Evolutionary conservation across 2,888 invertebrate genomes (phyloP), one percentile per base, ranked within the genome.

Genomic region (Caenorhabditis uteleia): DNA sequence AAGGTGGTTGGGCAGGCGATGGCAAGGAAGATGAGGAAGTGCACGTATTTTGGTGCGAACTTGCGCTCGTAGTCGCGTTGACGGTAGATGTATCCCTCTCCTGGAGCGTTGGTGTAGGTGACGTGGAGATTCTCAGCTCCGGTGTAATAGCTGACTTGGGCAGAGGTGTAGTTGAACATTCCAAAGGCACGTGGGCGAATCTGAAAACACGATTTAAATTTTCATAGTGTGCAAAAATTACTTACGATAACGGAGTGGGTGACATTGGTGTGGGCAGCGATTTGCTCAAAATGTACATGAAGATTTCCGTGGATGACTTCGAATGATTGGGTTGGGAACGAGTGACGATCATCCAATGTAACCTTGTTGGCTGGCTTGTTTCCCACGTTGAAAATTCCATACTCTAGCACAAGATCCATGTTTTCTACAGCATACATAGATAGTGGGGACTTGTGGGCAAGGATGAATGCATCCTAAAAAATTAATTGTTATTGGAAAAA

Each of bases 361-460:
- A 68, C 70, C 51, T 75, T 72, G 27, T 43, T 60, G 29, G 75
- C 80, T 39, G 79, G 70, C 49, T 70, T 70, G 59, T 82, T 91
- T 46, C 97, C 97, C 64, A 95, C 90, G 84, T 97, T 97, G 86
- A 89, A 93, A 57, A 97, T 87, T 14, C 91, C 91, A 84, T 97
- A 97, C 82, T 95, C 92, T 38, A 97, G 90, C 67, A 95, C 89
- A 78, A 97, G 89, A 84, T 98, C 97, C 89, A 93, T 92, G 82
- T 91, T 91, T 87, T 97, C 95, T 1, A 98, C 95, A 67, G 97
- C 87, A 84, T 93, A 95, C 86, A 91, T 92, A 84, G 97, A 97
- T 62, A 95, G 88, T 80, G 97, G 90, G 86, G 92, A 91, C 86
- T 97, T 97, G 10, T 92, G 91, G 23, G 93, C 90, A 66, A 97